Evolutionary conservation across 2,113 vertebrate species (phyloP), one percentile per base, ranked within the genome.

Genomic region (Peromyscus leucopus): DNA sequence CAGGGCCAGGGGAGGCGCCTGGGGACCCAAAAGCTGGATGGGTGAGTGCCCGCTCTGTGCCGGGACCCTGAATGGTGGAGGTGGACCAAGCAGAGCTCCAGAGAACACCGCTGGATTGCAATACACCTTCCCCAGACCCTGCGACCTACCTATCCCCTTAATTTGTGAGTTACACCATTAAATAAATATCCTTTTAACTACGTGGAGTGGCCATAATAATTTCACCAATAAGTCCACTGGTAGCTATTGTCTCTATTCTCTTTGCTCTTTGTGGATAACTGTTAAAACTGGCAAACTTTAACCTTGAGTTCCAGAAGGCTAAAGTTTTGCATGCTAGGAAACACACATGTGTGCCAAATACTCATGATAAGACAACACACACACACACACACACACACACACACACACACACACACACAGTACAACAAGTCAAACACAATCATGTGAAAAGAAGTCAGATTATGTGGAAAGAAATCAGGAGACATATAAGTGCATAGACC

Each of bases 221-320:
- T 48, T 48, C 6, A 48, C 46, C 46, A 48, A 48, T 48, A 48
- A 3, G 42, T 42, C 24, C 8, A 16, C 42, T 86, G 31, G 13
- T 22, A 78, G 39, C 48, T 51, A 16, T 42, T 65, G 13, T 79
- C 82, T 10, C 15, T 36, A 7, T 89, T 84, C 72, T 69, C 7
- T 19, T 94, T 74, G 69, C 21, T 91, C 33, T 96, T 75, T 80
- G 36, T 57, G 76, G 72, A 33, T 95, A 24, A 16, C 51, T 85
- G 9, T 59, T 95, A 15, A 92, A 93, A 96, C 84, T 67, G 71
- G 90, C 26, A 39, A 48, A 85, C 26, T 93, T 80, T 92, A 31
- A 95, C 36, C 42, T 46, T 57, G 93, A 89, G 74, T 74, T 94
- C 26, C 86, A 79, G 82, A 94, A 91, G 26, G 2, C 95, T 94